These are phyloP conservation scores for Hololepta plana DNA, from an alignment of 2,888 invertebrate genomes.

Conservation along the genomic window DNA sequence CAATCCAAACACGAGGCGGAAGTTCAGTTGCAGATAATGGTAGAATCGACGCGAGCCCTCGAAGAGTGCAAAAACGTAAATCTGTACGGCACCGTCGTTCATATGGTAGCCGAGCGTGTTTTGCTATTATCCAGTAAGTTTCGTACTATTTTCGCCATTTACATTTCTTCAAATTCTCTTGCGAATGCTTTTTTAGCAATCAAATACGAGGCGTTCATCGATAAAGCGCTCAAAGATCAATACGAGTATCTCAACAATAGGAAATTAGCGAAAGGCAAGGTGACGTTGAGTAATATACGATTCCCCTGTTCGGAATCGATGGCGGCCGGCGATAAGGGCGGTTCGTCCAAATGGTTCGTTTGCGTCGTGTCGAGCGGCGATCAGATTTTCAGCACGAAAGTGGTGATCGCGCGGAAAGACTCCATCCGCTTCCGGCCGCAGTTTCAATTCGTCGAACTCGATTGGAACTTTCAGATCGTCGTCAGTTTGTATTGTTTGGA, in stretches of 20 bases:
- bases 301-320: conserved; percentile 12
- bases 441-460: too few species aligned
- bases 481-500: too few species aligned
- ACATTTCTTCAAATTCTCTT: neutral
- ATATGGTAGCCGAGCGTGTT: conserved; percentile 19
- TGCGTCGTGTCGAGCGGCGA: conserved; percentile 19
- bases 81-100: too few species aligned
- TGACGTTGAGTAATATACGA: conserved; percentile 13
- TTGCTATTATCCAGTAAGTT: conserved; percentile 18
- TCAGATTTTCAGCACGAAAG: conserved; percentile 16
- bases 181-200: too few species aligned
- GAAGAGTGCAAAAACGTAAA: conserved; percentile 13
- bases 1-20: conserved; percentile 11
- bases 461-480: too few species aligned
- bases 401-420: too few species aligned
- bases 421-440: too few species aligned
- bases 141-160: neutral
- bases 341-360: conserved; percentile 21
- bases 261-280: conserved; percentile 9
- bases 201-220: conserved; percentile 8
- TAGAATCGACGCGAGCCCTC: conserved; percentile 18
- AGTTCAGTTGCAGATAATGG: conserved; percentile 17
- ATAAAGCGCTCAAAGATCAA: conserved; percentile 9
- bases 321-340: conserved; percentile 10
- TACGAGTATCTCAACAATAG: conserved; percentile 7